These are phyloP conservation scores for Drosophila planitibia DNA, from an alignment of 2,888 invertebrate species.

Conservation along the genomic window DNA sequence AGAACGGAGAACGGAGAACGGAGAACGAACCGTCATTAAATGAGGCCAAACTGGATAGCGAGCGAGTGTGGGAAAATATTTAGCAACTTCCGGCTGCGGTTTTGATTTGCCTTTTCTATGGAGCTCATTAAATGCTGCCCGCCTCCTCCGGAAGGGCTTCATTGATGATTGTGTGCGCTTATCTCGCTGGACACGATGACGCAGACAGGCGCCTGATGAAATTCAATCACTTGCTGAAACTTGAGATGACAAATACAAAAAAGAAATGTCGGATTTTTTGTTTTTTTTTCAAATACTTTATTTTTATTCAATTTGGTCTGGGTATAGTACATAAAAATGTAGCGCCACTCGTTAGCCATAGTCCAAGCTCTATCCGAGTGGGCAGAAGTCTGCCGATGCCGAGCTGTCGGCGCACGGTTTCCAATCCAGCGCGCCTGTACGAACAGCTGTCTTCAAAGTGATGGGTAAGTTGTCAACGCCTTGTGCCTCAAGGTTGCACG, in stretches of 20 bases:
- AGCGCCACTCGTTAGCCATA: conserved; percentile 49
- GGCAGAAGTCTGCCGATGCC: not conserved
- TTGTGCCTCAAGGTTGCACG: conserved; percentile 46
- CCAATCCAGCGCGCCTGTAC: conserved; percentile 44
- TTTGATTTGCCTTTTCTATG: conserved; percentile 57
- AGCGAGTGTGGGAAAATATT: conserved; percentile 82
- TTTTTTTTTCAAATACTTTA: conserved; percentile 13
- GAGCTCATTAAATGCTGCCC: conserved; percentile 50
- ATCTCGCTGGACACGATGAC: conserved; percentile 34
- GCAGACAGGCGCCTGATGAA: conserved; percentile 37
- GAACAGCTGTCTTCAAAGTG: conserved; percentile 22
- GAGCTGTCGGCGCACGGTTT: conserved; percentile 37
- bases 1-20: conserved; percentile 37
- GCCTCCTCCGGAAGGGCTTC: conserved; percentile 64
- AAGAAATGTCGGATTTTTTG: conserved; percentile 5
- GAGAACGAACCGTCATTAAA: conserved; percentile 64
- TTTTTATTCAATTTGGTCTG: conserved; percentile 14
- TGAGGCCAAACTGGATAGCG: conserved; percentile 69
- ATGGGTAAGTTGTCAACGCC: conserved; percentile 42
- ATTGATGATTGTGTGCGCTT: conserved; percentile 51
- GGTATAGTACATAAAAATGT: conserved; percentile 10
- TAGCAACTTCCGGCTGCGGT: conserved; percentile 81
- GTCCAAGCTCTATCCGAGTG: conserved; percentile 51
- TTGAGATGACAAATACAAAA: conserved; percentile 26
- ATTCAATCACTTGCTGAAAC: conserved; percentile 53